These are phyloP conservation scores for Uromys caudimaculatus DNA, from an alignment of 2,797 vertebrate genomes.

Conservation along the genomic window DNA sequence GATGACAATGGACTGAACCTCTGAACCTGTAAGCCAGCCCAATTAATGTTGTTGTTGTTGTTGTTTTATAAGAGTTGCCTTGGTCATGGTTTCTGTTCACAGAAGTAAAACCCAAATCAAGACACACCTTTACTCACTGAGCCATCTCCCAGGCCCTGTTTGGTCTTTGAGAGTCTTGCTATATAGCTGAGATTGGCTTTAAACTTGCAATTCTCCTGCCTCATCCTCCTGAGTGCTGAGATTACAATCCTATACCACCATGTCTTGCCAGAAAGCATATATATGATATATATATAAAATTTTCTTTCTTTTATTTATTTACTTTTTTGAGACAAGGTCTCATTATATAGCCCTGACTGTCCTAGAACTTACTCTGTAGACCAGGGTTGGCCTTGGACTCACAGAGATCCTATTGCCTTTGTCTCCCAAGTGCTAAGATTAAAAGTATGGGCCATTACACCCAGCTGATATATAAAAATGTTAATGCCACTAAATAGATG, in stretches of 20 bases:
- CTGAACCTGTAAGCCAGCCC: no score
- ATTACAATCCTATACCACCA: background rate
- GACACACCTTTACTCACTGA: background rate
- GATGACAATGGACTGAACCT: no score
- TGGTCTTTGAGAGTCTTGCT: background rate
- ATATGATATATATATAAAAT: background rate
- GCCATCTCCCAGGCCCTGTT: background rate
- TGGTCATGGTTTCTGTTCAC: no score
- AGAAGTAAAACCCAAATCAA: no score
- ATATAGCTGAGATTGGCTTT: background rate
- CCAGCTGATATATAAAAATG: background rate
- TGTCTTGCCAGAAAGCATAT: background rate
- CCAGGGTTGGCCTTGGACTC: background rate
- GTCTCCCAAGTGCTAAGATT: background rate
- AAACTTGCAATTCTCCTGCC: background rate
- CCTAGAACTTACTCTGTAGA: background rate
- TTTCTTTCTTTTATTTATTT: background rate
- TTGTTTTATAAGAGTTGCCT: no score
- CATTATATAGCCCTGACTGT: background rate
- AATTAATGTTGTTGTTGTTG: no score
- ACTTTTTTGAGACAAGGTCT: background rate
- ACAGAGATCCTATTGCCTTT: background rate
- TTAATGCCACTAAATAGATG: slow-evolving; percentile 11
- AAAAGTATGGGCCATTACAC: background rate
- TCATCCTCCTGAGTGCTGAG: background rate